Percentiles rank a stretch among this genome's conserved stretches.
phyloP scores from a whole-genome alignment of 2,113 vertebrate genomes.

The Oxyruncus cristatus region DNA sequence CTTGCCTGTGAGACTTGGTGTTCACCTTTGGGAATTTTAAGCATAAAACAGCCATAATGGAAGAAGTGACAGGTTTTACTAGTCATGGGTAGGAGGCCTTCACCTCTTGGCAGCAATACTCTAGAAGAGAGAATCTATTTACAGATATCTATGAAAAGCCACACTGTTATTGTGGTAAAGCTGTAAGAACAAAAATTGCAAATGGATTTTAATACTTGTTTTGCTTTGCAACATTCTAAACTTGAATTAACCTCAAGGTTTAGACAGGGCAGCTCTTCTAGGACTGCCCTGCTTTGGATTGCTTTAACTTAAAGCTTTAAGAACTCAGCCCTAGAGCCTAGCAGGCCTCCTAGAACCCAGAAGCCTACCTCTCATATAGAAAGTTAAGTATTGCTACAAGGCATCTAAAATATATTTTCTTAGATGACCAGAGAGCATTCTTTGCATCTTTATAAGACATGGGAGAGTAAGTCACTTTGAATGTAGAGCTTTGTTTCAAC shows the following conservation, averaged over 20 bases:
- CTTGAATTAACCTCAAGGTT: slow-evolving; percentile 63
- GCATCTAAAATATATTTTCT: slow-evolving; percentile 60
- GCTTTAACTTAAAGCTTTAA: slow-evolving; percentile 71
- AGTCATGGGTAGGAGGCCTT: slow-evolving; percentile 57
- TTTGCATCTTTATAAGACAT: slow-evolving; percentile 60
- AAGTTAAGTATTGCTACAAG: slow-evolving; percentile 55
- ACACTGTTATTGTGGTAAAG: slow-evolving; percentile 42
- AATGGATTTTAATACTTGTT: slow-evolving; percentile 60
- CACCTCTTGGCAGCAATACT: slow-evolving; percentile 66
- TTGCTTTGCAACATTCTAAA: slow-evolving; percentile 57
- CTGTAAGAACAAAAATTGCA: slow-evolving; percentile 49
- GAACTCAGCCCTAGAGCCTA: slow-evolving; percentile 64
- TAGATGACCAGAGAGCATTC: slow-evolving; percentile 64
- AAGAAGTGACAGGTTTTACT: slow-evolving; percentile 56
- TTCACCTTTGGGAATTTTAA: slow-evolving; percentile 53
- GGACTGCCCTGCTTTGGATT: slow-evolving; percentile 57
- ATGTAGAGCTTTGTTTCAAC: slow-evolving; percentile 60
- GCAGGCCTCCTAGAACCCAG: slow-evolving; percentile 66
- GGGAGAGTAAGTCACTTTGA: slow-evolving; percentile 65
- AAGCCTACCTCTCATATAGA: slow-evolving; percentile 67
- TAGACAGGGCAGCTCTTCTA: slow-evolving; percentile 34
- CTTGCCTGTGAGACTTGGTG: slow-evolving; percentile 36
- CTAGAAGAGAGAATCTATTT: slow-evolving; percentile 29
- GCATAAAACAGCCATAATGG: slow-evolving; percentile 61
- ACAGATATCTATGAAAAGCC: slow-evolving; percentile 36